These are phyloP conservation scores for Cephonodes hylas DNA, from an alignment of 2,888 invertebrate species.

Conservation along the genomic window DNA sequence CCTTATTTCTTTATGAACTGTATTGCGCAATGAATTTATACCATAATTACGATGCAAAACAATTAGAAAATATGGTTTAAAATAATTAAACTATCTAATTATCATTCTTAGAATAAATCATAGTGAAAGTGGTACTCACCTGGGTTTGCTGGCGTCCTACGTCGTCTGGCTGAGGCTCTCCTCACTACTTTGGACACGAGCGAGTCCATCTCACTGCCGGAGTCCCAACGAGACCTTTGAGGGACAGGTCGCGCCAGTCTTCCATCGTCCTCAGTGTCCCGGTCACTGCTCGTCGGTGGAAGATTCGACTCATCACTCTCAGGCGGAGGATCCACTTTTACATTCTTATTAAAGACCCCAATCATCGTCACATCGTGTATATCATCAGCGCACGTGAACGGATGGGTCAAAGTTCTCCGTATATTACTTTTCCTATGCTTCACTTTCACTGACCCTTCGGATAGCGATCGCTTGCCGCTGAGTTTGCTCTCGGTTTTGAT, in stretches of 20 bases:
- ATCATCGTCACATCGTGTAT: constrained; percentile 60
- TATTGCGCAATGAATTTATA: background rate
- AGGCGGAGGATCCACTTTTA: constrained; percentile 54
- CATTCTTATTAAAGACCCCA: constrained; percentile 55
- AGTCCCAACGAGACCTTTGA: constrained; percentile 69
- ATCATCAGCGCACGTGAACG: constrained; percentile 64
- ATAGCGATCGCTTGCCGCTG: constrained; percentile 65
- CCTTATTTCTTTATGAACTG: too few species aligned
- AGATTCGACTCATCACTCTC: constrained; percentile 76
- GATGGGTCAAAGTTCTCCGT: constrained; percentile 74
- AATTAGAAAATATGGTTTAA: background rate
- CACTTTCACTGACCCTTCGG: constrained; percentile 74
- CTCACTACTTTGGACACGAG: constrained; percentile 83
- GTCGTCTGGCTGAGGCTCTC: constrained; percentile 83
- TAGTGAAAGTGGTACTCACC: constrained; percentile 45
- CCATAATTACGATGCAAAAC: background rate
- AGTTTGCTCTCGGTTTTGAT: constrained; percentile 61
- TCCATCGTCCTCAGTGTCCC: constrained; percentile 75
- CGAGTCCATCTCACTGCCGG: constrained; percentile 81
- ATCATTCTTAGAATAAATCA: background rate
- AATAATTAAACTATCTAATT: background rate
- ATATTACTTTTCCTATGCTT: constrained; percentile 76
- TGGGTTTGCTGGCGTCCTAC: constrained; percentile 75
- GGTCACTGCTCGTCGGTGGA: constrained; percentile 74
- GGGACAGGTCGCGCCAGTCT: constrained; percentile 53